phyloP scores from a whole-genome alignment of 2,113 vertebrate genomes.

The Oenanthe melanoleuca region DNA sequence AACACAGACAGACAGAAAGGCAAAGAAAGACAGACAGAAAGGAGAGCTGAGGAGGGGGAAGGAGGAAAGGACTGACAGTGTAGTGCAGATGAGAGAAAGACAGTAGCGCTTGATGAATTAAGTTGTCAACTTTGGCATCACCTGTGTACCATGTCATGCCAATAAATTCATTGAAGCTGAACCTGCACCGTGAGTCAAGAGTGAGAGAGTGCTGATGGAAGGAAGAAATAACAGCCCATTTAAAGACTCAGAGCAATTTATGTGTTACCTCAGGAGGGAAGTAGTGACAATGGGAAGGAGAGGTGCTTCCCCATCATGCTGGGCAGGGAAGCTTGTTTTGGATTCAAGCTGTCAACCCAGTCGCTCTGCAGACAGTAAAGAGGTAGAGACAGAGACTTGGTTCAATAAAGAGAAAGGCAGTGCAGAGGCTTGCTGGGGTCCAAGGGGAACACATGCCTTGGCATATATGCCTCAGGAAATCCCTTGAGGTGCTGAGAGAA shows the following conservation, averaged over 20 bases:
- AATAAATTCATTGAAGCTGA: constrained; percentile 52
- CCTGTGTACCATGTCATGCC: constrained; percentile 47
- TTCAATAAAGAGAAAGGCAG: not conserved
- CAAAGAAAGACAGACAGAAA: not conserved
- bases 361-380: rapidly evolving
- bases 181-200: not conserved
- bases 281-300: not conserved
- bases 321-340: not conserved
- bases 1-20: not conserved
- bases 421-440: rapidly evolving
- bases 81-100: not conserved
- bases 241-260: constrained; percentile 49
- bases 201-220: constrained; percentile 30
- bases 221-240: constrained; percentile 46
- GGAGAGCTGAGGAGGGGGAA: not conserved
- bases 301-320: not conserved
- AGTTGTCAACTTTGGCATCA: constrained; percentile 56
- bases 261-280: not conserved
- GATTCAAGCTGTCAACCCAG: not conserved
- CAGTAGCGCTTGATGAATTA: constrained; percentile 31
- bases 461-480: not conserved
- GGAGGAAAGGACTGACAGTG: not conserved
- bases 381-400: not conserved
- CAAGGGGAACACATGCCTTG: not conserved
- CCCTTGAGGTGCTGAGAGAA: not conserved